Percentiles rank a stretch among this genome's conserved stretches.
Conservation (phyloP, 1,140 invertebrate species). For the Drosophila elegans region DNA sequence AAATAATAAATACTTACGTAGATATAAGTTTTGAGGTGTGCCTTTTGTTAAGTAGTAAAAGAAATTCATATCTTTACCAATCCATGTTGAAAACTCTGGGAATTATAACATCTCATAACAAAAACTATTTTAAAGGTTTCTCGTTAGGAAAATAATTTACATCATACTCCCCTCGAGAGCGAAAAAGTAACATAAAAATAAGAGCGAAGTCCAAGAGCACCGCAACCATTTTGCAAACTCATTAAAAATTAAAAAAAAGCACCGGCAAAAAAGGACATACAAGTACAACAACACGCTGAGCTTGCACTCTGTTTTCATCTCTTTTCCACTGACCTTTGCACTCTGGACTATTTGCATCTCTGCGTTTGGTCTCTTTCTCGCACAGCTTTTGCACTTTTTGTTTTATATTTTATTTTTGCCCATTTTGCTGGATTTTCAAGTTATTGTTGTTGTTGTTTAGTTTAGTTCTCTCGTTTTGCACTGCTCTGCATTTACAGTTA, state of each 20-base stretch:
- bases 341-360: constrained; percentile 45
- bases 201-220: constrained; percentile 7
- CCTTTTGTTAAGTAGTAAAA: too few species aligned
- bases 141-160: neutral
- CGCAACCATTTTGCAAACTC: constrained; percentile 54
- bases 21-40: too few species aligned
- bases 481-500: constrained; percentile 64
- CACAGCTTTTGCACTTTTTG: constrained; percentile 46
- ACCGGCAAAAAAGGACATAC: constrained; percentile 28
- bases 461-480: constrained; percentile 29
- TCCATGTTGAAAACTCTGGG: too few species aligned
- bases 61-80: too few species aligned
- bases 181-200: constrained; percentile 8
- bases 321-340: constrained; percentile 22
- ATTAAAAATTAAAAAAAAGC: constrained; percentile 44
- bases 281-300: constrained; percentile 23
- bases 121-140: neutral
- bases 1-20: too few species aligned
- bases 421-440: constrained; percentile 64
- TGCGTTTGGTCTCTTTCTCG: constrained; percentile 23
- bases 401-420: constrained; percentile 66
- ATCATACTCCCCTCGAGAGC: neutral
- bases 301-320: constrained; percentile 30
- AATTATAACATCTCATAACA: too few species aligned
- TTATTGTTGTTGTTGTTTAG: constrained; percentile 32